A percentile compares a stretch with the other conserved stretches of the same genome.
Evolutionary conservation across 1,140 invertebrate genomes (phyloP).

Genomic region (Dendrolimus punctatus): DNA sequence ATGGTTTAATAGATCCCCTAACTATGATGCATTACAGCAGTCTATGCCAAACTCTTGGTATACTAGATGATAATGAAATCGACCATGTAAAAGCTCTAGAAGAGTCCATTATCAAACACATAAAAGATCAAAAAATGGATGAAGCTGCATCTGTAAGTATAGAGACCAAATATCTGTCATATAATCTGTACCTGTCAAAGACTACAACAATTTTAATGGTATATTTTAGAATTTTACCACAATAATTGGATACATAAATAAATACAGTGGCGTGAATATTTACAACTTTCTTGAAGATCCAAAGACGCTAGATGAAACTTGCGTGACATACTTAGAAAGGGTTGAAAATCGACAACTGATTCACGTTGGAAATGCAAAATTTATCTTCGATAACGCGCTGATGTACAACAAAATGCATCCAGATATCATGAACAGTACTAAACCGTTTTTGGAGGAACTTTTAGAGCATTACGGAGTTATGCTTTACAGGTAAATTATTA

Average conservation of each 20-base stretch:
- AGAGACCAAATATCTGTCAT: background rate
- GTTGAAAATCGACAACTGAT: constrained; percentile 71
- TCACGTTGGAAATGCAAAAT: constrained; percentile 66
- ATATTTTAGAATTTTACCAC: constrained; percentile 28
- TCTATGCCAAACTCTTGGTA: constrained; percentile 11
- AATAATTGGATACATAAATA: constrained; percentile 28
- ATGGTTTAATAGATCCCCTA: constrained; percentile 21
- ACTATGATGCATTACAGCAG: constrained; percentile 25
- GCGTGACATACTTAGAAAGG: constrained; percentile 70
- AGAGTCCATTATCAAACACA: constrained; percentile 7
- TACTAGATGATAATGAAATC: constrained; percentile 12
- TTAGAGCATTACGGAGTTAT: constrained; percentile 73
- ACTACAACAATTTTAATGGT: background rate
- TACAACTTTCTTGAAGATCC: constrained; percentile 19
- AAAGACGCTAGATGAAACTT: constrained; percentile 2
- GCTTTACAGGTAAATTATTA: constrained; percentile 23
- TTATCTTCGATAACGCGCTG: constrained; percentile 38
- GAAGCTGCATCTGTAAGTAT: constrained; percentile 24
- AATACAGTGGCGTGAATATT: constrained; percentile 18
- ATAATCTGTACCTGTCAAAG: background rate
- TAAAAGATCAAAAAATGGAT: constrained; percentile 12
- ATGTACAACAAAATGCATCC: constrained; percentile 76
- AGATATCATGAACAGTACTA: constrained; percentile 83
- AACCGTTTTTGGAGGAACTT: constrained; percentile 77
- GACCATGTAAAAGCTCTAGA: constrained; percentile 12